Conservation (phyloP, 2,113 vertebrate species). For the Megaceryle torquata region DNA sequence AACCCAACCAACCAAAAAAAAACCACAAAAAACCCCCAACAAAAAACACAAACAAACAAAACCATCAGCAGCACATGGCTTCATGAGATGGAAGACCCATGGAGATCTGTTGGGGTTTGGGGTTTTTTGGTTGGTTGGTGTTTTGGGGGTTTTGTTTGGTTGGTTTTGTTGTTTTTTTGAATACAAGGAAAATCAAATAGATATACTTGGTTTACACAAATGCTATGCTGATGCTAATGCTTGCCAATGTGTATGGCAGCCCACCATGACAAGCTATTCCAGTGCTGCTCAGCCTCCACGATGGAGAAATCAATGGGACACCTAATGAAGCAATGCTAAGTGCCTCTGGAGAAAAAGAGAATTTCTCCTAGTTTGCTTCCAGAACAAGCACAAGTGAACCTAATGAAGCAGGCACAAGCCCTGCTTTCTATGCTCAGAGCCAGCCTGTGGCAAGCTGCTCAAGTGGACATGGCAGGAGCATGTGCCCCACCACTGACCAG, state of each 20-base stretch:
- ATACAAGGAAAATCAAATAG: background rate
- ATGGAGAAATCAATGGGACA: background rate
- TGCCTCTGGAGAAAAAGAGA: background rate
- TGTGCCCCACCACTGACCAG: accelerated
- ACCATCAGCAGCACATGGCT: background rate
- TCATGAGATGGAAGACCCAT: background rate
- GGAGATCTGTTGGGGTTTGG: background rate
- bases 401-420: background rate
- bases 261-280: background rate
- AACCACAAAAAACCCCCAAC: too few relatives aligned
- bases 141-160: too few relatives aligned
- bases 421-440: accelerated
- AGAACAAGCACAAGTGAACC: background rate
- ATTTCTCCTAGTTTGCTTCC: background rate
- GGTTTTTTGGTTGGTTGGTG: too few relatives aligned
- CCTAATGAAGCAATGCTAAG: background rate
- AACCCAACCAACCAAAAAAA: too few relatives aligned
- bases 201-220: background rate
- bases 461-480: accelerated
- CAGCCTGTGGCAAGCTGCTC: background rate
- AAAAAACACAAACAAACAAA: background rate
- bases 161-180: background rate
- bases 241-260: background rate
- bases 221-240: background rate
- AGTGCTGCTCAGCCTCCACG: accelerated